Evolutionary conservation across 2,888 invertebrate genomes (phyloP).

Genomic region (Rosalia funebris): DNA sequence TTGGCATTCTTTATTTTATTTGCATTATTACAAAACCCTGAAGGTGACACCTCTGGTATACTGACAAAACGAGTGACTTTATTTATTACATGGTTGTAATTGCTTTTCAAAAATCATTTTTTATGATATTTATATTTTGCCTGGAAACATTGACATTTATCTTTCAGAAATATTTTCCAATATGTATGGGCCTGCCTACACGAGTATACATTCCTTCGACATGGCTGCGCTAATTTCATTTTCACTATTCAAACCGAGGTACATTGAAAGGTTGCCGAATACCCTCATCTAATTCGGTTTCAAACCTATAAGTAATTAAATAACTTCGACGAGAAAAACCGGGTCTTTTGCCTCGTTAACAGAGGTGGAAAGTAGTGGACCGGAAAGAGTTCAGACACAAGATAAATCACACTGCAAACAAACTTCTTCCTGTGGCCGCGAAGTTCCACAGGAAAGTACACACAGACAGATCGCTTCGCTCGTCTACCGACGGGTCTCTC

Average conservation of each 20-base stretch:
- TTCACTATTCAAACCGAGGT: background rate
- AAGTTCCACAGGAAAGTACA: slow-evolving; percentile 26
- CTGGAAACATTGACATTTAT: no score
- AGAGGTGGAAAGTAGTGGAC: slow-evolving; percentile 33
- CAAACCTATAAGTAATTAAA: slow-evolving; percentile 38
- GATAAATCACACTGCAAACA: slow-evolving; percentile 48
- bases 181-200: no score
- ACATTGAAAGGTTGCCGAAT: background rate
- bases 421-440: slow-evolving; percentile 38
- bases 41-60: no score
- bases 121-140: no score
- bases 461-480: slow-evolving; percentile 9
- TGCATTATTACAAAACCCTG: no score
- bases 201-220: no score
- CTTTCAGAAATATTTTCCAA: no score
- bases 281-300: slow-evolving; percentile 4
- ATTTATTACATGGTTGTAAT: no score
- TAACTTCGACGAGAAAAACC: slow-evolving; percentile 36
- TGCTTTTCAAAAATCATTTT: no score
- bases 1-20: no score
- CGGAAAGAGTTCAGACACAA: slow-evolving; percentile 36
- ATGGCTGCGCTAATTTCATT: background rate
- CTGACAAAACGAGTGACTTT: no score
- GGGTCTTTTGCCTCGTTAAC: slow-evolving; percentile 43
- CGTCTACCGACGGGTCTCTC: slow-evolving; percentile 1